These are phyloP conservation scores for Holacanthella duospinosa DNA, from an alignment of 2,888 invertebrate species.

Conservation along the genomic window DNA sequence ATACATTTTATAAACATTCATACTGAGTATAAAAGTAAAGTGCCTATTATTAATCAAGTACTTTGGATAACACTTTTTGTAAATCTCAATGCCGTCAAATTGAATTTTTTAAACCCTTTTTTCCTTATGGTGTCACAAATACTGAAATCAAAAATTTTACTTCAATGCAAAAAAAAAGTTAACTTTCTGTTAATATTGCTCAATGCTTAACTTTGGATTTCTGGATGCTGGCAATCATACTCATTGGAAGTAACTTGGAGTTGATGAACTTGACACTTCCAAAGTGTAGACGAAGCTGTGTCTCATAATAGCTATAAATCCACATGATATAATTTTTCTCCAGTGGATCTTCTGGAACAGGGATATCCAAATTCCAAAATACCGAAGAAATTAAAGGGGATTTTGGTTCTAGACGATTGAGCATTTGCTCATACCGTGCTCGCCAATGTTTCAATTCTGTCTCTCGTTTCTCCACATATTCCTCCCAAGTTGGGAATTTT, in stretches of 20 bases:
- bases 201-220: conserved; percentile 10
- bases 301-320: conserved; percentile 12
- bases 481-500: conserved; percentile 5
- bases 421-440: conserved; percentile 1
- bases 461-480: conserved; percentile 14
- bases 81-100: no score
- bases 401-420: conserved; percentile 6
- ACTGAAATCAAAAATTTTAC: not conserved
- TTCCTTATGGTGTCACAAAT: not conserved
- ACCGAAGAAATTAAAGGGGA: not conserved
- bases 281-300: conserved; percentile 16
- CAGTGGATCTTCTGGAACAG: conserved; percentile 1
- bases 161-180: not conserved
- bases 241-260: conserved; percentile 18
- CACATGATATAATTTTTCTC: conserved; percentile 12
- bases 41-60: no score
- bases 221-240: conserved; percentile 19
- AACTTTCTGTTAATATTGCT: no score
- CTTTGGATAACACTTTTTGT: no score
- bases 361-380: conserved; percentile 1
- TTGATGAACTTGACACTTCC: conserved; percentile 15
- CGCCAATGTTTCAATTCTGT: conserved; percentile 18
- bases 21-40: no score
- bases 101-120: not conserved
- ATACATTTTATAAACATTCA: no score